Base-by-base conservation (phyloP, 2,113 vertebrate genomes). In the Delphinus delphis region DNA sequence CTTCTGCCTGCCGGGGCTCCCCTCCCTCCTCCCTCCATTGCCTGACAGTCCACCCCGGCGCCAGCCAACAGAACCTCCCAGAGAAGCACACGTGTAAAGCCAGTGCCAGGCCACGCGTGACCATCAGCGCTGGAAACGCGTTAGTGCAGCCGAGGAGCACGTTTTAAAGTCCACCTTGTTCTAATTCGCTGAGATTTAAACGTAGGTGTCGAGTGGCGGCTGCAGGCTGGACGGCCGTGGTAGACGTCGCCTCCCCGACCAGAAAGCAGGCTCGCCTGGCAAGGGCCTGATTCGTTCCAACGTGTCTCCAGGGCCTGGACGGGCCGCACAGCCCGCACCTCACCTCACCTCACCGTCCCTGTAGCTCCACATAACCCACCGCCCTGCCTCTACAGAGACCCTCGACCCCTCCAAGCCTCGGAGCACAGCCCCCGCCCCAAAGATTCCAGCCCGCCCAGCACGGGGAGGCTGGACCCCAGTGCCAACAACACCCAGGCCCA, bases 261-360 rank as follows among this genome's bases (percentile, higher is more conserved):
- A 26, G 25, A 85, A 41, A 14, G 5, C 36, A 71, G 21, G 38
- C 25, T 76, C 13, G 0, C 53, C 0, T 6, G 33, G 6, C 1
- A 31, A 62, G 2, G 7, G 11, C 41, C 41, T 2, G 3, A 41
- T 33, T 63, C 31, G 14, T 26, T 9, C 58, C 3, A 8, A 20
- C 5, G 4, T 0, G 0, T 68, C 70, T 71, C 81, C 62, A 62
- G 38, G 62, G 71, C 63, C 62, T 14, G n/a, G 26, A 5, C 4
- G 3, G 86, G 70, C 50, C 1, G 1, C 0, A 0, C 2, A 67
- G 62, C n/a, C 28, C 7, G 2, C 31, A 9, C 1, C n/a, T 25
- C 1, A 0, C 1, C n/a, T 25, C 1, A 0, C 31, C 62, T 15
- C 2, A 0, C 31, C 12, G 4, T 70, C 80, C 38, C 44, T 15